Conservation (phyloP, 2,888 invertebrate genomes). For the Cryptocheilus praepositus region DNA sequence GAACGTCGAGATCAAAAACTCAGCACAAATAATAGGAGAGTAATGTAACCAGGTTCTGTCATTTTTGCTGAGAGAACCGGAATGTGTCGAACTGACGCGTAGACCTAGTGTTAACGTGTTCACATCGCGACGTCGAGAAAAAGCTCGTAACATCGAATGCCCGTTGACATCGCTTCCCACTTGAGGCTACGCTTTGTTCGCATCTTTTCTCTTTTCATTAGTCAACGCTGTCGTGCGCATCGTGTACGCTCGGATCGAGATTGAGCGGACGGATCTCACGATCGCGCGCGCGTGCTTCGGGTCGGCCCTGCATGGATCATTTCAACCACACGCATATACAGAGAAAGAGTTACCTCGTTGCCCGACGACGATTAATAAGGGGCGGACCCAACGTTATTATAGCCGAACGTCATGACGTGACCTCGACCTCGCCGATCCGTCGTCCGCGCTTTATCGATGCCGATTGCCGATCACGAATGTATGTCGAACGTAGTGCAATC, state of each 20-base stretch:
- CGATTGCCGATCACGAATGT: constrained; percentile 4
- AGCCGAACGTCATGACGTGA: constrained; percentile 33
- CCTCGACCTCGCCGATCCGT: constrained; percentile 51
- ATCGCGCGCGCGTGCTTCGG: constrained; percentile 65
- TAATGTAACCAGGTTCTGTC: too few relatives aligned
- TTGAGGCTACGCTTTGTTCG: background rate
- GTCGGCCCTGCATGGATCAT: constrained; percentile 73
- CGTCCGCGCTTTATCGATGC: constrained; percentile 3
- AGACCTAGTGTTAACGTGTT: too few relatives aligned
- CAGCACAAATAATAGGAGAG: too few relatives aligned
- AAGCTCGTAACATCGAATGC: too few relatives aligned
- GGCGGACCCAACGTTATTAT: constrained; percentile 31
- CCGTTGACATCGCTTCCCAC: too few relatives aligned
- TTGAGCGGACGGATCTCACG: constrained; percentile 36
- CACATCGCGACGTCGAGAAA: too few relatives aligned
- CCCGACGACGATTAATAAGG: constrained; percentile 38
- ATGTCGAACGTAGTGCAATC: background rate
- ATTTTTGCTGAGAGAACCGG: too few relatives aligned
- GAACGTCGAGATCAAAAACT: too few relatives aligned
- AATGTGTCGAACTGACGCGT: too few relatives aligned
- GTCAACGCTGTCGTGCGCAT: constrained; percentile 4
- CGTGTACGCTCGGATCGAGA: constrained; percentile 8
- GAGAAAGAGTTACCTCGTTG: constrained; percentile 15
- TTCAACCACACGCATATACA: constrained; percentile 29
- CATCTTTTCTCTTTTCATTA: too few relatives aligned